phyloP scores from a whole-genome alignment of 2,797 vertebrate species.

The Danio aesculapii region DNA sequence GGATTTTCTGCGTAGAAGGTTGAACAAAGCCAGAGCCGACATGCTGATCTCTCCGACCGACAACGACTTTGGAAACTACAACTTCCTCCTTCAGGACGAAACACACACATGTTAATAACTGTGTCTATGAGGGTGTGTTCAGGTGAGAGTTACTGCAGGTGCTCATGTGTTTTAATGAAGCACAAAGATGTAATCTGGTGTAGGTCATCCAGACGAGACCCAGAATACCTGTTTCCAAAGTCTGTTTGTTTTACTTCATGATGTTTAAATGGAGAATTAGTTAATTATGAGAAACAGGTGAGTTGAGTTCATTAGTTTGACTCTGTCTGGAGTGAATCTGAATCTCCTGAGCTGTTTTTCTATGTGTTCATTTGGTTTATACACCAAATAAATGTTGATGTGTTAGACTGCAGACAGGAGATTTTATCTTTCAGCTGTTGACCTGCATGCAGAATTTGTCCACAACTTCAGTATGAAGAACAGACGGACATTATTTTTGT shows the following conservation, averaged over 20 bases:
- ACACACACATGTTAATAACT: slow-evolving; percentile 13
- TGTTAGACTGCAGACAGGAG: not conserved
- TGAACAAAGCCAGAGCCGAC: slow-evolving; percentile 85
- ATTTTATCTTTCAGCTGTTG: not conserved
- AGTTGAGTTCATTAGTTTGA: not conserved
- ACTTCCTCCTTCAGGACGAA: slow-evolving; percentile 88
- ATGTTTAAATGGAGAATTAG: not conserved
- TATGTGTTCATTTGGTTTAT: not conserved
- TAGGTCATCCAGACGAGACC: not conserved
- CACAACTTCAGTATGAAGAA: not conserved
- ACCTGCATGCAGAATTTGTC: not conserved
- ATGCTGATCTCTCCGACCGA: slow-evolving; percentile 90
- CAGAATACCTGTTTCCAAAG: not conserved
- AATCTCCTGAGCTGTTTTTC: not conserved
- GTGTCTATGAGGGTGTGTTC: not conserved
- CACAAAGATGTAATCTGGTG: not conserved
- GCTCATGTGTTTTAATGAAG: not conserved
- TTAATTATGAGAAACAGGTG: not conserved
- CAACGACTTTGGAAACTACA: slow-evolving; percentile 93
- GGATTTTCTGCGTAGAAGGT: slow-evolving; percentile 87
- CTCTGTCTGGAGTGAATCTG: not conserved
- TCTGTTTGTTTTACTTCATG: not conserved
- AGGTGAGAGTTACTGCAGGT: not conserved
- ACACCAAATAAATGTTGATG: not conserved
- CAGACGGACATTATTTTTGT: not conserved